Percentiles rank a stretch among this genome's conserved stretches.
These are phyloP conservation scores for Oegoconia quadripuncta DNA, from an alignment of 2,888 invertebrate species.

Conservation along the genomic window DNA sequence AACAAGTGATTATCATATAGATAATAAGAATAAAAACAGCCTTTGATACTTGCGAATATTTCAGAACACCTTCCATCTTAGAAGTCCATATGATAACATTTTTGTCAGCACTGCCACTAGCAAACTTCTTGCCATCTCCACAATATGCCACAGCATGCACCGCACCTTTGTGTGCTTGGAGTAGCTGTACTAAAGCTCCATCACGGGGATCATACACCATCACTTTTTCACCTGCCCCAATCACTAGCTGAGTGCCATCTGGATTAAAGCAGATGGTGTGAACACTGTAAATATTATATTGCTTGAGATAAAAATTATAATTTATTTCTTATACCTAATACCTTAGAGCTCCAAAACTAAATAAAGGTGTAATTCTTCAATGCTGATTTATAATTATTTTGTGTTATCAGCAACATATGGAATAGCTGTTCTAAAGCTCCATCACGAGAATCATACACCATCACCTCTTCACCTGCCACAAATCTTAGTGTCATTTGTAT, in stretches of 20 bases:
- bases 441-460: too few relatives aligned
- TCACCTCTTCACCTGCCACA: too few relatives aligned
- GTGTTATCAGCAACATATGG: neutral
- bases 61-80: constrained; percentile 95
- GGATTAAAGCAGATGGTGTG: constrained; percentile 97
- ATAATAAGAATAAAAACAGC: too few relatives aligned
- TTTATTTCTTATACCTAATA: neutral
- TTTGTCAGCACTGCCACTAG: constrained; percentile 98
- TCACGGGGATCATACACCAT: constrained; percentile 96
- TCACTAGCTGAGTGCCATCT: constrained; percentile 95
- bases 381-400: neutral
- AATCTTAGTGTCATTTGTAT: too few relatives aligned
- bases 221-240: constrained; percentile 96
- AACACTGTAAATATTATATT: constrained; percentile 85
- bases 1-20: too few relatives aligned
- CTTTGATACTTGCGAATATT: constrained; percentile 89
- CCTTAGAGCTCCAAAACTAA: too few relatives aligned
- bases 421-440: neutral
- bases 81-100: constrained; percentile 98
- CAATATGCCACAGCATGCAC: constrained; percentile 96
- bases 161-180: constrained; percentile 97
- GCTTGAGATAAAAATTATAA: neutral
- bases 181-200: constrained; percentile 92
- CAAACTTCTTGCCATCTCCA: constrained; percentile 96
- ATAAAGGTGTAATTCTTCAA: too few relatives aligned